Conservation (phyloP, 2,113 vertebrate species). For the Apodemus speciosus region DNA sequence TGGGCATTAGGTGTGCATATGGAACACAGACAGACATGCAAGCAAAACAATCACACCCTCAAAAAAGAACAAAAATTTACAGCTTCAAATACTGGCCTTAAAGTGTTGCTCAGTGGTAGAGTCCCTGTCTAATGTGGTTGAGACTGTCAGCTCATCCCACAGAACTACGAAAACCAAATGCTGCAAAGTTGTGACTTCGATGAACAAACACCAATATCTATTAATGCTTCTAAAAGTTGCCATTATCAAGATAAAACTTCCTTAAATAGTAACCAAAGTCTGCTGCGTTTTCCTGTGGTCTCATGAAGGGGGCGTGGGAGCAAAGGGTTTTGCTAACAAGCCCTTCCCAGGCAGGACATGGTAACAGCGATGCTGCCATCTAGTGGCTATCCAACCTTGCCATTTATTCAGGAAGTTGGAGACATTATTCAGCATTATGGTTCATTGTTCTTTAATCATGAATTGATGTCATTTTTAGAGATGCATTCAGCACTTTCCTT, state of each 20-base stretch:
- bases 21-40: background rate
- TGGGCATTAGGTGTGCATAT: background rate
- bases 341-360: background rate
- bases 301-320: background rate
- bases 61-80: background rate
- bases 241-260: background rate
- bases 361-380: constrained; percentile 54
- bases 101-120: background rate
- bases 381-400: constrained; percentile 56
- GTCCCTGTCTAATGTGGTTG: background rate
- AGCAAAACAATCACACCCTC: background rate
- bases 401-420: background rate
- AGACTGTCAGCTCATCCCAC: background rate
- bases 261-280: background rate
- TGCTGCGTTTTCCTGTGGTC: background rate
- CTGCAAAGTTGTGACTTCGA: background rate
- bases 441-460: background rate
- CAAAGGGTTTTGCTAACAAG: background rate
- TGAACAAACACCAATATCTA: background rate
- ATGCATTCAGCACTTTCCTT: constrained; percentile 1
- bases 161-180: background rate
- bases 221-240: constrained; percentile 3
- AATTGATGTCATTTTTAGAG: constrained; percentile 31
- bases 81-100: background rate
- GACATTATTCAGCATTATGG: constrained; percentile 43